Evolutionary conservation across 2,797 vertebrate species (phyloP).

Genomic region (Coregonus sp.): DNA sequence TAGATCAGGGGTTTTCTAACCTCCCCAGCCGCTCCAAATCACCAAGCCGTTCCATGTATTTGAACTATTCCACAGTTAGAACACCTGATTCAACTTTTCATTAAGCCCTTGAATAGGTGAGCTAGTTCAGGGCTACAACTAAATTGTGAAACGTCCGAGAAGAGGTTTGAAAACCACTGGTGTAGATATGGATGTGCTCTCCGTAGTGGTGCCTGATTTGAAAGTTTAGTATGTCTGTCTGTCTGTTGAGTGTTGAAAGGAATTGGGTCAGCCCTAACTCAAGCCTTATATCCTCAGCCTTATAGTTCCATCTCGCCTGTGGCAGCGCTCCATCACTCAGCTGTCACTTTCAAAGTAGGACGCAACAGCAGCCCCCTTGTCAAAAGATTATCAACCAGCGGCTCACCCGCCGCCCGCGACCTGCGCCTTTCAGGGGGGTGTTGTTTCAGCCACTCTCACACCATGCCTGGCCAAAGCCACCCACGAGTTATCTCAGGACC

Average conservation of each 20-base stretch:
- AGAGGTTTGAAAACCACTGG: neutral
- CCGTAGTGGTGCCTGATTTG: neutral
- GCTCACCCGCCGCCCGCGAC: conserved; percentile 13
- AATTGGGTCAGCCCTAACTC: neutral
- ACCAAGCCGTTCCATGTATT: no score
- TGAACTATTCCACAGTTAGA: no score
- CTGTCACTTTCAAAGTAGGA: conserved; percentile 67
- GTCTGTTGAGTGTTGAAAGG: no score
- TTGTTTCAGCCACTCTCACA: conserved; percentile 58
- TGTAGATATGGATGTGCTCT: neutral
- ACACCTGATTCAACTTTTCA: no score
- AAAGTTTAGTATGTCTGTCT: neutral
- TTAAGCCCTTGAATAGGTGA: no score
- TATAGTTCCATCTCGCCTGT: conserved; percentile 61
- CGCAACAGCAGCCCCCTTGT: conserved; percentile 3
- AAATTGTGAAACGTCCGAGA: no score
- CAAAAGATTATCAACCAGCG: conserved; percentile 26
- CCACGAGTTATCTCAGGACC: conserved; percentile 26
- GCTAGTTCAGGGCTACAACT: no score
- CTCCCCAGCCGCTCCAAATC: no score
- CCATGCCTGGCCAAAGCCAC: conserved; percentile 38
- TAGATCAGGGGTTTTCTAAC: neutral
- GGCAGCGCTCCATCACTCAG: conserved; percentile 66
- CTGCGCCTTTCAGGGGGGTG: conserved; percentile 25
- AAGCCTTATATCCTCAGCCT: neutral